Conservation (phyloP, 1,140 invertebrate genomes). For the Oreohelix idahoensis region DNA sequence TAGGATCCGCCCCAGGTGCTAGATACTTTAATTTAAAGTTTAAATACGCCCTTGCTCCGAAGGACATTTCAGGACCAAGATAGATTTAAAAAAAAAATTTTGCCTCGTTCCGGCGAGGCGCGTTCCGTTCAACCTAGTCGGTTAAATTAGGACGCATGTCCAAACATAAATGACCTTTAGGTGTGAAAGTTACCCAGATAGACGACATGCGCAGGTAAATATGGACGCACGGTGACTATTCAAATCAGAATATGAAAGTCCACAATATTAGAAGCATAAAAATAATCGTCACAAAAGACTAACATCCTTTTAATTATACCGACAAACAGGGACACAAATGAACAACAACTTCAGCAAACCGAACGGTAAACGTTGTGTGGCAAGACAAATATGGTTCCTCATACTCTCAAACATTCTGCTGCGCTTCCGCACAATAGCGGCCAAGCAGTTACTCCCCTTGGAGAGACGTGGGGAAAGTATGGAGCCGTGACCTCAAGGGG, state of each 20-base stretch:
- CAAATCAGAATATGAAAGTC: neutral
- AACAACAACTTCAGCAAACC: neutral
- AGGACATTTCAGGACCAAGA: no score
- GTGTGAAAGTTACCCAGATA: no score
- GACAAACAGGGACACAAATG: neutral
- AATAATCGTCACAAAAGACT: neutral
- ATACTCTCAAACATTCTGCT: neutral
- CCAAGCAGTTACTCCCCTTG: neutral
- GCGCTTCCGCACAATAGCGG: neutral
- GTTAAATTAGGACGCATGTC: no score
- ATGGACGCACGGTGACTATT: neutral
- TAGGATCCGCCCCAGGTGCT: no score
- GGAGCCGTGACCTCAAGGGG: neutral
- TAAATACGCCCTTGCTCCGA: no score
- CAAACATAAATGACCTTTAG: no score
- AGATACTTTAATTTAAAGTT: no score
- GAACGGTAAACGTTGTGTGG: neutral
- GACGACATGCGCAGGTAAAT: neutral
- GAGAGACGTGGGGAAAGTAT: neutral
- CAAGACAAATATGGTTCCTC: neutral
- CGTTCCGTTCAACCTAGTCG: no score
- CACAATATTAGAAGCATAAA: neutral
- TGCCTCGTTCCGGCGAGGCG: no score
- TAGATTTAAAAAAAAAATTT: no score
- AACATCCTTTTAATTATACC: neutral